Conservation (phyloP, 2,113 vertebrate genomes). For the Trochalopteron elliotii region DNA sequence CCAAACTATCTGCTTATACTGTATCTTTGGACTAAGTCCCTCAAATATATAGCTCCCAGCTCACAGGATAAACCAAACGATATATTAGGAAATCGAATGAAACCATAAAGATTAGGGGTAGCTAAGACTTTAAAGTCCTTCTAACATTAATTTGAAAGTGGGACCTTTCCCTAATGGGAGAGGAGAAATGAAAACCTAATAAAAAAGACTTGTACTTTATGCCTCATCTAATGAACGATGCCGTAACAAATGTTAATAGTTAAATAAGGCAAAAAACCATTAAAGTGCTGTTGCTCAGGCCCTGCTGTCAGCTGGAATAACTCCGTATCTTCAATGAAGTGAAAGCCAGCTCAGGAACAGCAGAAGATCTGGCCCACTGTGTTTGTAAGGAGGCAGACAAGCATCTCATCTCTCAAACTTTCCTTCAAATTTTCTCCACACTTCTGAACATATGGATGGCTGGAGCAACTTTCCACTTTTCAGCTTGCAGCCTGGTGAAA, state of each 20-base stretch:
- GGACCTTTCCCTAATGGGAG: not conserved
- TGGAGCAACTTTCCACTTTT: not conserved
- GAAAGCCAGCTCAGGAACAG: not conserved
- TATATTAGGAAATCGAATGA: not conserved
- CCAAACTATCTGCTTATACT: constrained; percentile 20
- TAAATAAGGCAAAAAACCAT: constrained; percentile 5
- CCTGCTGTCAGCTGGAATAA: not conserved
- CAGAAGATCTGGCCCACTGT: not conserved
- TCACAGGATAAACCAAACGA: not conserved
- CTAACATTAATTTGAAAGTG: constrained; percentile 27
- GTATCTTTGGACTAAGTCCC: constrained; percentile 30
- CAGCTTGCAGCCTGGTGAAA: not conserved
- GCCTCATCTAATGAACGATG: not conserved
- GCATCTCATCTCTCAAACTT: not conserved
- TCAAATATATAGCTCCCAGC: not conserved
- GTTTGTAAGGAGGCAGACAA: not conserved
- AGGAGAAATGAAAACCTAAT: not conserved
- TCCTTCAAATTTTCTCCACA: not conserved
- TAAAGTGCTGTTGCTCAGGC: not conserved
- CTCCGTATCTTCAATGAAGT: not conserved
- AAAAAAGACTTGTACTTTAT: constrained; percentile 22
- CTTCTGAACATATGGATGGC: accelerated
- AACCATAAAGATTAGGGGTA: constrained; percentile 44
- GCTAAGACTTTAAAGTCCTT: constrained; percentile 22
- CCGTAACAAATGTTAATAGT: not conserved